These are phyloP conservation scores for Limnodromus scolopaceus DNA, from an alignment of 2,797 vertebrate genomes.

Conservation along the genomic window DNA sequence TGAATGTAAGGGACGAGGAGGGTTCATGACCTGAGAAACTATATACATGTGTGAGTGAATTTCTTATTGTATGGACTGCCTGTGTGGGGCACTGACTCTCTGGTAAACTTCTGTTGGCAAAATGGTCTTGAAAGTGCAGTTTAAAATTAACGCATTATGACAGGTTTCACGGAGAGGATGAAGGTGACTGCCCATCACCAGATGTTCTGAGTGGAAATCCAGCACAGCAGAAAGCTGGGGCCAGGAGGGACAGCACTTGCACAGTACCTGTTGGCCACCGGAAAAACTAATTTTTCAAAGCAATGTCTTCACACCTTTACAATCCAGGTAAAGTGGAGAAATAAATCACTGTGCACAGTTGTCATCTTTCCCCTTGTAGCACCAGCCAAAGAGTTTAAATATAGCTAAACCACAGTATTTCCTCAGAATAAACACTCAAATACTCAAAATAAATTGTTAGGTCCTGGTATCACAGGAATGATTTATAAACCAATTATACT, in stretches of 20 bases:
- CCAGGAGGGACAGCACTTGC: background rate
- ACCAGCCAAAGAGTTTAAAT: slow-evolving; percentile 46
- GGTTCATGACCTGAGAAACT: rapidly evolving
- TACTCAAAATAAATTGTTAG: slow-evolving; percentile 65
- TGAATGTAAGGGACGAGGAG: background rate
- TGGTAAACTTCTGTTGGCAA: background rate
- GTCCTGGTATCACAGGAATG: slow-evolving; percentile 50
- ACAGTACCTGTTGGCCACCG: background rate
- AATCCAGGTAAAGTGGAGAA: background rate
- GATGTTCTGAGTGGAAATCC: background rate
- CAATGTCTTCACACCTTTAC: slow-evolving; percentile 16
- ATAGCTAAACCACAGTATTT: slow-evolving; percentile 33
- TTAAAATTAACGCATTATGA: background rate
- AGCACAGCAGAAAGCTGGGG: background rate
- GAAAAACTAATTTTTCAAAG: background rate
- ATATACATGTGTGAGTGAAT: background rate
- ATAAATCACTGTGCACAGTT: slow-evolving; percentile 34
- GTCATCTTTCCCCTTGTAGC: slow-evolving; percentile 31
- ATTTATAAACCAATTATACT: slow-evolving; percentile 72
- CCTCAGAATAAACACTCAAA: slow-evolving; percentile 47
- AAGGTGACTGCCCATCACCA: background rate
- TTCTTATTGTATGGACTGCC: background rate
- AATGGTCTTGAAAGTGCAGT: background rate
- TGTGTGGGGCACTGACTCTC: background rate
- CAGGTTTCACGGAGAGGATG: background rate